phyloP scores from a whole-genome alignment of 2,888 invertebrate species.

The Dyspetes luteomarginatus region DNA sequence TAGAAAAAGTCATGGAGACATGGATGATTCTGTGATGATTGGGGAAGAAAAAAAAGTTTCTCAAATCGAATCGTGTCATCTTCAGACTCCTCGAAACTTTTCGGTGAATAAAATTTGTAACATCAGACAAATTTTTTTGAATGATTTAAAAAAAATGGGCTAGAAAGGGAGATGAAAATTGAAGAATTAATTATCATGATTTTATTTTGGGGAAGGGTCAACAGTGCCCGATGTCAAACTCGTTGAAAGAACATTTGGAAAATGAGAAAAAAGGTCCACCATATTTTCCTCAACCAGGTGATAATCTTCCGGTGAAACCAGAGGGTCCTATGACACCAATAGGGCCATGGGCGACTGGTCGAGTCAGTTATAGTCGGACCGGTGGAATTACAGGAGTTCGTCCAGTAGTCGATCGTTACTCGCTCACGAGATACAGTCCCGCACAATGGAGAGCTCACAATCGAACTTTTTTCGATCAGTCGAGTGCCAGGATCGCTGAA shows the following conservation, averaged over 20 bases:
- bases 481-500: constrained; percentile 84
- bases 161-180: no score
- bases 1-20: constrained; percentile 50
- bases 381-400: constrained; percentile 89
- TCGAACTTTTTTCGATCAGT: constrained; percentile 82
- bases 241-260: constrained; percentile 49
- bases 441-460: constrained; percentile 88
- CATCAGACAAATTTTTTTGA: constrained; percentile 18
- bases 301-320: constrained; percentile 81
- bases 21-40: constrained; percentile 42
- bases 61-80: constrained; percentile 59
- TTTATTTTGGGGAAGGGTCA: constrained; percentile 19
- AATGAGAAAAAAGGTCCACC: constrained; percentile 81
- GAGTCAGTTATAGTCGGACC: constrained; percentile 89
- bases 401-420: constrained; percentile 90
- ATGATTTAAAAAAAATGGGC: no score
- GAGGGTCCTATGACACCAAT: constrained; percentile 84
- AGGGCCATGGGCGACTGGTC: constrained; percentile 89
- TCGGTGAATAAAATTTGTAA: constrained; percentile 51
- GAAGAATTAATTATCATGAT: no score
- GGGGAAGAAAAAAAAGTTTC: constrained; percentile 30
- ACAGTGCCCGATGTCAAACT: constrained; percentile 59
- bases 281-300: constrained; percentile 86
- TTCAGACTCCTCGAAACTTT: constrained; percentile 28
- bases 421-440: constrained; percentile 89